Evolutionary conservation across 2,113 vertebrate genomes (phyloP).

Genomic region (Rhinopithecus roxellana): DNA sequence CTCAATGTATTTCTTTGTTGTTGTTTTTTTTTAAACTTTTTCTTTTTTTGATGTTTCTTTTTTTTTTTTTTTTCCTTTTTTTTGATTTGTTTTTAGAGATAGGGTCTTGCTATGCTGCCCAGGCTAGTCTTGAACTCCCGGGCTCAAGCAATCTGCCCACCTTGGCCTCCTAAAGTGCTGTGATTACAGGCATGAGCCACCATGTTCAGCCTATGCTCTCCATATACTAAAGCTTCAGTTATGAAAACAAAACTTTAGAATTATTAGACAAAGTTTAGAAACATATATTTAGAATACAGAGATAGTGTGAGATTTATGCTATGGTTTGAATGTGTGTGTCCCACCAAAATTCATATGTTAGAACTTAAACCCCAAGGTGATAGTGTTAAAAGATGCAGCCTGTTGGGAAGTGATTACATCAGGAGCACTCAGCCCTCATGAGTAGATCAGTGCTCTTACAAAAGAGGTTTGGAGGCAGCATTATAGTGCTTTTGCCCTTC

Average conservation of each 20-base stretch:
- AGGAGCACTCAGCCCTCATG: background rate
- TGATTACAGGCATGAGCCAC: too few relatives aligned
- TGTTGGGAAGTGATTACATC: background rate
- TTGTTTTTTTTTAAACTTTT: too few relatives aligned
- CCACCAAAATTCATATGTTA: background rate
- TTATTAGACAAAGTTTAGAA: background rate
- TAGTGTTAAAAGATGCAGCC: background rate
- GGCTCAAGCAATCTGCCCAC: too few relatives aligned
- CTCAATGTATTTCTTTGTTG: background rate
- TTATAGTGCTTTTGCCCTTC: background rate
- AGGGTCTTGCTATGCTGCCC: too few relatives aligned
- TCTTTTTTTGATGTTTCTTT: too few relatives aligned
- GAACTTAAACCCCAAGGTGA: background rate
- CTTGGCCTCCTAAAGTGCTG: too few relatives aligned
- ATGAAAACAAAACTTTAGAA: constrained; percentile 8
- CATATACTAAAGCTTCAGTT: background rate
- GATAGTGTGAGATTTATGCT: background rate
- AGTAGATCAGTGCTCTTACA: background rate
- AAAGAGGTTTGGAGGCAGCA: background rate
- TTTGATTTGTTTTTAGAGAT: too few relatives aligned
- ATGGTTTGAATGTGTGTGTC: background rate
- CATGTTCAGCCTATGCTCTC: too few relatives aligned
- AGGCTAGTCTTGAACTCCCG: too few relatives aligned
- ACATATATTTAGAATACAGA: background rate
- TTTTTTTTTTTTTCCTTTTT: too few relatives aligned